These are phyloP conservation scores for Lamellibrachia luymesi DNA, from an alignment of 1,140 invertebrate genomes.

Conservation along the genomic window DNA sequence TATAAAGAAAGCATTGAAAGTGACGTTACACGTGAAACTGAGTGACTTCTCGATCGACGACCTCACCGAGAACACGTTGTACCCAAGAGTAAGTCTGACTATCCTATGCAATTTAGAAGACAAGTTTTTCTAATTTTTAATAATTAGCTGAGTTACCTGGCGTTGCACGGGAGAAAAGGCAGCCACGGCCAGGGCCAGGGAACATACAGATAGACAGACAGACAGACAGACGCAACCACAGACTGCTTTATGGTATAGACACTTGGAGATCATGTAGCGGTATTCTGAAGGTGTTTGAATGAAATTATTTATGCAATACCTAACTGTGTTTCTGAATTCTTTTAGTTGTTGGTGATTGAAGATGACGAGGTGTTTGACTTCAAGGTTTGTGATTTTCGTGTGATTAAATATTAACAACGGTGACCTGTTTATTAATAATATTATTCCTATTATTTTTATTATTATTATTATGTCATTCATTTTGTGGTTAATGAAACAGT, in stretches of 20 bases:
- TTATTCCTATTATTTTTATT: neutral
- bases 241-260: no score
- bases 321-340: neutral
- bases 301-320: neutral
- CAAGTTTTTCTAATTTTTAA: neutral
- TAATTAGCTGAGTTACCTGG: no score
- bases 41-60: slow-evolving; percentile 71
- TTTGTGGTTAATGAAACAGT: neutral
- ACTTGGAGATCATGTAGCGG: no score
- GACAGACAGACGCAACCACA: no score
- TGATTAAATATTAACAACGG: neutral
- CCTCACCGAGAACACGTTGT: slow-evolving; percentile 72
- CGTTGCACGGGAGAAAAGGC: no score
- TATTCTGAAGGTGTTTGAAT: neutral
- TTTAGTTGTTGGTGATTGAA: slow-evolving; percentile 45
- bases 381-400: slow-evolving; percentile 9
- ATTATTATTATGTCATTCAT: neutral
- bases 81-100: slow-evolving; percentile 65
- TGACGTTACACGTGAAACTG: slow-evolving; percentile 71
- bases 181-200: no score
- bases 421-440: neutral
- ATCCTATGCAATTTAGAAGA: neutral
- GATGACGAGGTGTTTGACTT: slow-evolving; percentile 28
- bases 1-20: slow-evolving; percentile 74
- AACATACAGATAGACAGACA: no score